These are phyloP conservation scores for Campoplex capitator DNA, from an alignment of 2,888 invertebrate genomes.

Conservation along the genomic window DNA sequence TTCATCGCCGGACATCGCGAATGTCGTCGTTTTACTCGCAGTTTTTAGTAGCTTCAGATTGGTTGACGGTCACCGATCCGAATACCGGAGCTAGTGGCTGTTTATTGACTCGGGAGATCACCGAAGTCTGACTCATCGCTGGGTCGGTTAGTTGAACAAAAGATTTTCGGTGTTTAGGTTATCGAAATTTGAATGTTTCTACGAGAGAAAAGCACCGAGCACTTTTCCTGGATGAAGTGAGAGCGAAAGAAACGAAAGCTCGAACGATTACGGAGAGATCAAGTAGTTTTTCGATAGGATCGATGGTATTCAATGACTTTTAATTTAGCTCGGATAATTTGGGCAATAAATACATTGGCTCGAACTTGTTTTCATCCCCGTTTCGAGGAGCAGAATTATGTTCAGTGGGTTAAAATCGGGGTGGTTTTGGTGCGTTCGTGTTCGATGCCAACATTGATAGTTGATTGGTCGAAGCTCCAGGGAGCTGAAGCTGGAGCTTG, in stretches of 20 bases:
- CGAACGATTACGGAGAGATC: not conserved
- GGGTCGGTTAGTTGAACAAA: too few relatives aligned
- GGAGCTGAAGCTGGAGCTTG: not conserved
- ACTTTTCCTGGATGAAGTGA: not conserved
- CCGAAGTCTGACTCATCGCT: too few relatives aligned
- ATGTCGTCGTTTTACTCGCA: too few relatives aligned
- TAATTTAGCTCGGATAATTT: not conserved
- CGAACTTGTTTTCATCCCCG: conserved; percentile 27
- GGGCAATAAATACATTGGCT: conserved; percentile 18
- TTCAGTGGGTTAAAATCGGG: conserved; percentile 25
- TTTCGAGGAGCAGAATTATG: not conserved
- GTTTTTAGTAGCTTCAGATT: too few relatives aligned
- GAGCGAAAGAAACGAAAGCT: not conserved
- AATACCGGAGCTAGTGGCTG: too few relatives aligned
- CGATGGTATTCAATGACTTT: conserved; percentile 25
- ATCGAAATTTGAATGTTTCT: too few relatives aligned
- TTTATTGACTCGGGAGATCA: too few relatives aligned
- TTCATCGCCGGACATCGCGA: too few relatives aligned
- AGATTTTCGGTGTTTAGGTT: too few relatives aligned
- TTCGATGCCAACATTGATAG: conserved; percentile 12
- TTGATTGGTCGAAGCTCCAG: conserved; percentile 30
- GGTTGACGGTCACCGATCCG: too few relatives aligned
- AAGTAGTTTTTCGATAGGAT: conserved; percentile 16
- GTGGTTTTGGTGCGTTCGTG: not conserved
- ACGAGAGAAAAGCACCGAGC: not conserved